Evolutionary conservation across 2,797 vertebrate species (phyloP).

Genomic region (Xenentodon cancila): DNA sequence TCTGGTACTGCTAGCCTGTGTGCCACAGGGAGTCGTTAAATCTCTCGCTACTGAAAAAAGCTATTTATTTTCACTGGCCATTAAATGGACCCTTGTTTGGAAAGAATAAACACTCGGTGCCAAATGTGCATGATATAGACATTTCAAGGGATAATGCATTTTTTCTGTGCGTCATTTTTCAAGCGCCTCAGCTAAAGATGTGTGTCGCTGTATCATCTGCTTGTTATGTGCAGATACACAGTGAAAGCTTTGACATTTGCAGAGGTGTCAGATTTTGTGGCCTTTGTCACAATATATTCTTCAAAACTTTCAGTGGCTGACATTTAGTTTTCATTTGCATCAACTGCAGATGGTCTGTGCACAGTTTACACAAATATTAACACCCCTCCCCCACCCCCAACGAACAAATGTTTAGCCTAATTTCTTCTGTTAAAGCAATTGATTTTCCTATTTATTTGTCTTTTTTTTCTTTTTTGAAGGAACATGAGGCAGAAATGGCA

Average conservation of each 20-base stretch:
- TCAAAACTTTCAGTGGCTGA: neutral
- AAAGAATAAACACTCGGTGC: no score
- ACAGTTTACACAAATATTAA: neutral
- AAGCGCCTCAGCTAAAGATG: neutral
- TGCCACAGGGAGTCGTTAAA: conserved; percentile 22
- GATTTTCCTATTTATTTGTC: conserved; percentile 4
- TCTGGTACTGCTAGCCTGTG: neutral
- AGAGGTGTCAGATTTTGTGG: neutral
- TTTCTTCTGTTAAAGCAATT: conserved; percentile 5
- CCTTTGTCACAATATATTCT: neutral
- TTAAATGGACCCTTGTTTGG: no score
- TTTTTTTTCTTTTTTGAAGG: neutral
- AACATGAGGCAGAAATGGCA: conserved; percentile 8
- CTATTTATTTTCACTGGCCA: conserved; percentile 20
- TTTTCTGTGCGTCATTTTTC: no score
- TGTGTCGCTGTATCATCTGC: neutral
- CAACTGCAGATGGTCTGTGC: neutral
- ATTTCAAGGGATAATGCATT: no score
- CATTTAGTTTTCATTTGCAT: conserved; percentile 8
- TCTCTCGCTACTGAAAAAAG: conserved; percentile 16
- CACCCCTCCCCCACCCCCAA: neutral
- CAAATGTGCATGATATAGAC: no score
- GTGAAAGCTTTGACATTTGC: conserved; percentile 22
- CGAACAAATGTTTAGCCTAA: neutral
- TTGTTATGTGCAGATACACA: neutral